Evolutionary conservation across 1,140 invertebrate genomes (phyloP).

Genomic region (Macrosteles quadrilineatus): DNA sequence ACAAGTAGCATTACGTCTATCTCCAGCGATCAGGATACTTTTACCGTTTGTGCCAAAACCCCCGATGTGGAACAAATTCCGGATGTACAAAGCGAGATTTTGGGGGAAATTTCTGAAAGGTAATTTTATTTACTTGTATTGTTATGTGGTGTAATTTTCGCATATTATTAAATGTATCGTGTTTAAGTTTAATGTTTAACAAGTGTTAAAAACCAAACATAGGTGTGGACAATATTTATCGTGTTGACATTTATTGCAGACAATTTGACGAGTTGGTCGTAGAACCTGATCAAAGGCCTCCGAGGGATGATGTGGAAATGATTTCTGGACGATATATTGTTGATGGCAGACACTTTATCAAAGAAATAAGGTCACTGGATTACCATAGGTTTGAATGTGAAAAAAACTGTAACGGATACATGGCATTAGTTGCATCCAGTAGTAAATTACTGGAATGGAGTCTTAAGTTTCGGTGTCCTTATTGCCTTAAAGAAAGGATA

Average conservation of each 20-base stretch:
- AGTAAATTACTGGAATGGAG: slow-evolving; percentile 11
- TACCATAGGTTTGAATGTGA: slow-evolving; percentile 26
- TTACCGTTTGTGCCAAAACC: too few species aligned
- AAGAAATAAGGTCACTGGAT: slow-evolving; percentile 26
- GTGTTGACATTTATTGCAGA: not conserved
- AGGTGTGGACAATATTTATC: not conserved
- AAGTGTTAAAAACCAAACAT: not conserved
- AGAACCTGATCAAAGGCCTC: slow-evolving; percentile 19
- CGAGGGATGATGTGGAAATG: slow-evolving; percentile 15
- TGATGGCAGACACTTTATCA: slow-evolving; percentile 17
- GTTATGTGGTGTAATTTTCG: not conserved
- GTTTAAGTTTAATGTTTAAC: not conserved
- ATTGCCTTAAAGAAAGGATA: slow-evolving; percentile 4
- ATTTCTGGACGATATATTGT: slow-evolving; percentile 27
- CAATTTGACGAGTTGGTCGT: slow-evolving; percentile 7
- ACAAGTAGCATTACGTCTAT: too few species aligned
- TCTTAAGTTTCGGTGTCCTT: slow-evolving; percentile 19
- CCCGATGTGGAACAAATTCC: too few species aligned
- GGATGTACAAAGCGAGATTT: too few species aligned
- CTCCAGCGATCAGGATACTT: too few species aligned
- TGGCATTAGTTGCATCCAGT: slow-evolving; percentile 14
- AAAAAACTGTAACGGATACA: slow-evolving; percentile 20
- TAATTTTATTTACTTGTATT: not conserved
- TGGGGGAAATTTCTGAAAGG: not conserved
- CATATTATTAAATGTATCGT: not conserved